phyloP scores from a whole-genome alignment of 1,140 invertebrate genomes.

The Bombus pyrosoma region DNA sequence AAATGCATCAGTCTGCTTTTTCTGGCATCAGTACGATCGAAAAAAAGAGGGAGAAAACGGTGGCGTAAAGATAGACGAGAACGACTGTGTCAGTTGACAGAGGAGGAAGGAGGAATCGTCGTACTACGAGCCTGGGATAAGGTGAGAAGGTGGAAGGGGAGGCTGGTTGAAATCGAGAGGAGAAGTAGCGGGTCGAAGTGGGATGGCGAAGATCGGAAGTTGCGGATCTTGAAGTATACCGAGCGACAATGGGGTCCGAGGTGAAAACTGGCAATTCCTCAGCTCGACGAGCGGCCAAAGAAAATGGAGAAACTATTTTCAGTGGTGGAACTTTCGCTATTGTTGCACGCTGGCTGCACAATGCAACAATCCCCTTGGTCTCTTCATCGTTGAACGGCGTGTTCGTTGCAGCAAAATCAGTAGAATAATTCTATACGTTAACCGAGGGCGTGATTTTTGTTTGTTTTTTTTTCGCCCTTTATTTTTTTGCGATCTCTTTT shows the following conservation, averaged over 20 bases:
- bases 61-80: background rate
- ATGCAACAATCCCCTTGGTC: constrained; percentile 40
- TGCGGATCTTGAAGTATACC: constrained; percentile 49
- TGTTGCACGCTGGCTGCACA: constrained; percentile 48
- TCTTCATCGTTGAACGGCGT: constrained; percentile 35
- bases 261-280: constrained; percentile 70
- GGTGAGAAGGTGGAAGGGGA: background rate
- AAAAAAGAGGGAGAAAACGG: background rate
- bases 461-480: background rate
- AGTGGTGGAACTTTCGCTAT: constrained; percentile 62
- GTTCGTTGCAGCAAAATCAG: constrained; percentile 26
- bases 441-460: background rate
- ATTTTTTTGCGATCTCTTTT: background rate
- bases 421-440: constrained; percentile 50
- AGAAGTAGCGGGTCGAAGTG: constrained; percentile 24
- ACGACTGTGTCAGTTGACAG: background rate
- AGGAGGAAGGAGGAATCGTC: background rate
- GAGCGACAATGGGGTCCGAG: constrained; percentile 58
- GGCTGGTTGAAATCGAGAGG: constrained; percentile 15
- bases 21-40: constrained; percentile 48
- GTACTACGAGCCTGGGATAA: background rate
- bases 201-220: constrained; percentile 56
- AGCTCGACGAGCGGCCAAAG: constrained; percentile 58
- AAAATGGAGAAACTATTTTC: constrained; percentile 77
- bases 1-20: constrained; percentile 59